Percentiles rank a stretch among this genome's conserved stretches.
Conservation (phyloP, 2,888 invertebrate species). For the Neocrepidodera transversa region DNA sequence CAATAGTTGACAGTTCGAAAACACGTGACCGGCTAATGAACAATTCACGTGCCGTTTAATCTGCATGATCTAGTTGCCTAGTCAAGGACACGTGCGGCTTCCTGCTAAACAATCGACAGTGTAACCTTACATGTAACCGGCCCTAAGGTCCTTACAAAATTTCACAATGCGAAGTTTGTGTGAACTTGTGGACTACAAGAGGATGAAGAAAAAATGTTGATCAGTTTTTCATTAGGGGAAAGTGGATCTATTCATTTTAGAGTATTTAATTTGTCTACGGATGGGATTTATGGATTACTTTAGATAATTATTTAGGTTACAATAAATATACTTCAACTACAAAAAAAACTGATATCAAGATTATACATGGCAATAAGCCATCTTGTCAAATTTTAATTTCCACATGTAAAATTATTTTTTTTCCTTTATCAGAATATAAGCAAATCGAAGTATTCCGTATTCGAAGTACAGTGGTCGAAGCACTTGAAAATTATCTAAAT, state of each 20-base stretch:
- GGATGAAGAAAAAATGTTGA: constrained; percentile 26
- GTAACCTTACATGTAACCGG: constrained; percentile 48
- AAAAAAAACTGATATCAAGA: too few species aligned
- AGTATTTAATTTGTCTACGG: constrained; percentile 11
- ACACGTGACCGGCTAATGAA: constrained; percentile 55
- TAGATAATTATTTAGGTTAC: too few species aligned
- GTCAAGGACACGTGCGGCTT: constrained; percentile 51
- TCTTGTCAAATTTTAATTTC: too few species aligned
- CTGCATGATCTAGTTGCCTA: constrained; percentile 51
- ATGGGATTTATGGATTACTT: background rate
- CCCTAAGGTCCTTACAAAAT: constrained; percentile 8
- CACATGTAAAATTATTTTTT: too few species aligned
- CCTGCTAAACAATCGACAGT: constrained; percentile 51
- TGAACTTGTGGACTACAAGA: constrained; percentile 35
- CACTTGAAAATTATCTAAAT: too few species aligned
- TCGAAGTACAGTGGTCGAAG: too few species aligned
- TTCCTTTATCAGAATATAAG: too few species aligned
- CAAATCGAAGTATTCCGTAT: too few species aligned
- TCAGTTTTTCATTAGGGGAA: constrained; percentile 36
- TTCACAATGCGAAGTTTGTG: constrained; percentile 28
- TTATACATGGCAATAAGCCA: too few species aligned
- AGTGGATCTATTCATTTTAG: constrained; percentile 14
- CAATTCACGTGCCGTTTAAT: constrained; percentile 52
- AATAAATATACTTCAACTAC: too few species aligned
- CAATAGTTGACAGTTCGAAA: constrained; percentile 33